Conservation (phyloP, 30 jellyfish, hydroid and myxozoan genomes). For the Kudoa iwatai region DNA sequence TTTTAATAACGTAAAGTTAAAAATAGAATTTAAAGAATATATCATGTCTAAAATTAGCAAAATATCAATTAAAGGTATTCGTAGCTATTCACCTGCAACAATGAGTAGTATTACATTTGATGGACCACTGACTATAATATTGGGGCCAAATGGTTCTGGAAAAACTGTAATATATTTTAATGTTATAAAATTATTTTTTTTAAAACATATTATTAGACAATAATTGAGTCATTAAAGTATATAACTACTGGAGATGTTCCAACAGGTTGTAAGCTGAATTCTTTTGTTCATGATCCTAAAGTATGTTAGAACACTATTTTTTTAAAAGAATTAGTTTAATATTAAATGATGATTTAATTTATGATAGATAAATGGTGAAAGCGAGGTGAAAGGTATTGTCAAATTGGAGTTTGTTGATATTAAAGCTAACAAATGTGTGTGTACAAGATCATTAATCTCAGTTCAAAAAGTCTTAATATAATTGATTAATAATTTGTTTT, state of each 20-base stretch:
- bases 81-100: background rate
- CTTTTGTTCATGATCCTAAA: slow-evolving; percentile 90
- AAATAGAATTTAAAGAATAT: too few relatives aligned
- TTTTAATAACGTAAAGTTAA: too few relatives aligned
- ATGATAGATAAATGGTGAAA: slow-evolving; percentile 43
- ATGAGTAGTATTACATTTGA: background rate
- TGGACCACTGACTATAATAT: too few relatives aligned
- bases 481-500: background rate
- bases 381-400: slow-evolving; percentile 62
- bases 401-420: slow-evolving; percentile 28
- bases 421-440: slow-evolving; percentile 9
- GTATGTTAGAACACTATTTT: slow-evolving; percentile 6
- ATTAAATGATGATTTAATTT: background rate
- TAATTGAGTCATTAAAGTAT: slow-evolving; percentile 36
- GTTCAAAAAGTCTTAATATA: slow-evolving; percentile 37
- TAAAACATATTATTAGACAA: slow-evolving; percentile 34
- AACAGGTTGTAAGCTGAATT: slow-evolving; percentile 30
- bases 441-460: slow-evolving; percentile 25
- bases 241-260: slow-evolving; percentile 50
- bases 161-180: too few relatives aligned
- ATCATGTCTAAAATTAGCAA: too few relatives aligned
- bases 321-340: background rate
- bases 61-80: slow-evolving; percentile 1
- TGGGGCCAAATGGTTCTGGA: background rate
- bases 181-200: too few relatives aligned